These are phyloP conservation scores for Dicrostonyx torquatus DNA, from an alignment of 2,797 vertebrate species.

Conservation along the genomic window DNA sequence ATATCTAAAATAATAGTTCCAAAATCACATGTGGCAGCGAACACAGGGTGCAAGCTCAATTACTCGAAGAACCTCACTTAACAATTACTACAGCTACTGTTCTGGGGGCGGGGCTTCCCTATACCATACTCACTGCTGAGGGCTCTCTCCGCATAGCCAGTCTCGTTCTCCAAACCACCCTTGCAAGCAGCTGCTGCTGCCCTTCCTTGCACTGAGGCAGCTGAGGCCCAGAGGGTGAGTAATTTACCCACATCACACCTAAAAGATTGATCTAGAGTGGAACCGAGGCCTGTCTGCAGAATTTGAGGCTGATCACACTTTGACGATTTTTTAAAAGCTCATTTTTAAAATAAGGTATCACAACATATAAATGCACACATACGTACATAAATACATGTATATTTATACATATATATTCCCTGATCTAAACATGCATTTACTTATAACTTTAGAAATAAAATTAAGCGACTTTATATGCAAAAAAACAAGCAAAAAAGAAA, in stretches of 20 bases:
- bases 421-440: conserved; percentile 21
- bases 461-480: conserved; percentile 32
- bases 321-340: neutral
- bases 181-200: neutral
- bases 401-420: neutral
- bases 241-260: conserved; percentile 9
- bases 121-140: neutral
- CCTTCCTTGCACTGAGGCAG: conserved; percentile 38
- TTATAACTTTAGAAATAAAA: conserved; percentile 58
- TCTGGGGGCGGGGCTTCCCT: neutral
- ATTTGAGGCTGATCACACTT: neutral
- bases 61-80: conserved; percentile 25
- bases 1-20: neutral
- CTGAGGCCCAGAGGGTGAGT: neutral
- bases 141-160: neutral
- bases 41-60: conserved; percentile 49
- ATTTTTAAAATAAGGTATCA: neutral
- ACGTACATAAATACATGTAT: no score
- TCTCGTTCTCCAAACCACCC: conserved; percentile 26
- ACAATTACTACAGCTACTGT: conserved; percentile 11
- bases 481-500: neutral
- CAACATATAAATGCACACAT: neutral
- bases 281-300: neutral
- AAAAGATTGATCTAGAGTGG: neutral
- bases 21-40: conserved; percentile 40